Conservation (phyloP, 2,113 vertebrate genomes). For the Rhea americana region DNA sequence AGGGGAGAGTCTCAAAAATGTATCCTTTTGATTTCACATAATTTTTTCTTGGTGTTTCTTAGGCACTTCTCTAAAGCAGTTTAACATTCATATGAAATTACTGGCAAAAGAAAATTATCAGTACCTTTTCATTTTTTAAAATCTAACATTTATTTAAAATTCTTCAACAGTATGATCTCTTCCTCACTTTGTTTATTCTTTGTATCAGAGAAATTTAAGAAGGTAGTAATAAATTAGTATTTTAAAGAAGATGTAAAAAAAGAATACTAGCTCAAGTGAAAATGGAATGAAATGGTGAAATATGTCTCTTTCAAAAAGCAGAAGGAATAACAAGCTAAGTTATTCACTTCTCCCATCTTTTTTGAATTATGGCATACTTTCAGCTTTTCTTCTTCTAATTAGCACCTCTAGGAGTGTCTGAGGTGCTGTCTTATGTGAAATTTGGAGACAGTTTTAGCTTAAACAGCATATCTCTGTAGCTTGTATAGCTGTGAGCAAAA, state of each 20-base stretch:
- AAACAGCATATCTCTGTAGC: neutral
- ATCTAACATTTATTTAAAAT: neutral
- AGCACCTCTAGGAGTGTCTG: neutral
- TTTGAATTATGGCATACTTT: neutral
- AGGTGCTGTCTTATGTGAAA: neutral
- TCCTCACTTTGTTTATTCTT: neutral
- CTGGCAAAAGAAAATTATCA: neutral
- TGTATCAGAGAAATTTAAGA: neutral
- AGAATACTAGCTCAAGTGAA: neutral
- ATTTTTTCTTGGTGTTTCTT: neutral
- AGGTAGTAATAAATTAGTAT: neutral
- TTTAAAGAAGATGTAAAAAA: neutral
- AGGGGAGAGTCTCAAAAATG: neutral
- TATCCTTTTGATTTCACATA: neutral
- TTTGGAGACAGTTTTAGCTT: neutral
- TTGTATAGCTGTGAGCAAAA: neutral
- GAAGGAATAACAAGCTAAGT: neutral
- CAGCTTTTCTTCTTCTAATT: neutral
- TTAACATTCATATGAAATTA: neutral
- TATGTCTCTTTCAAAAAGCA: neutral
- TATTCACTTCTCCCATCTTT: neutral
- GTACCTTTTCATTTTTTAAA: neutral
- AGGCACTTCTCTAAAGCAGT: neutral
- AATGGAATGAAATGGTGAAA: neutral
- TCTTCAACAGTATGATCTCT: neutral